Conservation (phyloP, 1,140 invertebrate species). For the Trissolcus basalis region DNA sequence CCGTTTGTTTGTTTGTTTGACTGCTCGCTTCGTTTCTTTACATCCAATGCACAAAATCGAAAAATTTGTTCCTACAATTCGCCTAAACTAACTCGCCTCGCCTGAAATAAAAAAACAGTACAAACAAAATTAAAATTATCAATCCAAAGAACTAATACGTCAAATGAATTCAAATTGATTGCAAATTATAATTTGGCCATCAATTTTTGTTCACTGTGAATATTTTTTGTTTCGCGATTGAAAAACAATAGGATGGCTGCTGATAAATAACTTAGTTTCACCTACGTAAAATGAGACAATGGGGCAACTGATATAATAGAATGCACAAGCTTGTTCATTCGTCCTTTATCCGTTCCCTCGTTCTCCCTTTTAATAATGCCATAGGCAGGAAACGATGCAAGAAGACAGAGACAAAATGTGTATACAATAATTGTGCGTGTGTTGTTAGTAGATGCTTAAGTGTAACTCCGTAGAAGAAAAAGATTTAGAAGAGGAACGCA, state of each 20-base stretch:
- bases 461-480: slow-evolving; percentile 13
- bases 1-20: slow-evolving; percentile 39
- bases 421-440: slow-evolving; percentile 11
- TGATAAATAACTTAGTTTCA: slow-evolving; percentile 10
- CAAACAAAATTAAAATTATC: no score
- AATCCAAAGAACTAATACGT: no score
- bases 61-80: background rate
- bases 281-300: slow-evolving; percentile 26
- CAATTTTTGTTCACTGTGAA: background rate
- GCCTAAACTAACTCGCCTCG: no score
- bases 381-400: slow-evolving; percentile 42
- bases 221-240: background rate
- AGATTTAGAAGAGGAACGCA: slow-evolving; percentile 28
- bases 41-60: background rate
- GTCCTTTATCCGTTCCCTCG: slow-evolving; percentile 44
- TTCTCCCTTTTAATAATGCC: slow-evolving; percentile 52
- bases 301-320: slow-evolving; percentile 24
- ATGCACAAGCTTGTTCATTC: slow-evolving; percentile 23
- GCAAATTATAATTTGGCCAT: no score
- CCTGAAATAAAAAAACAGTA: no score
- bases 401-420: slow-evolving; percentile 15
- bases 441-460: slow-evolving; percentile 1
- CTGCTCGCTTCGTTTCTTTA: slow-evolving; percentile 11
- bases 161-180: no score
- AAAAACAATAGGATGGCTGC: background rate